Conservation (phyloP, 2,113 vertebrate genomes). For the Callithrix jacchus region DNA sequence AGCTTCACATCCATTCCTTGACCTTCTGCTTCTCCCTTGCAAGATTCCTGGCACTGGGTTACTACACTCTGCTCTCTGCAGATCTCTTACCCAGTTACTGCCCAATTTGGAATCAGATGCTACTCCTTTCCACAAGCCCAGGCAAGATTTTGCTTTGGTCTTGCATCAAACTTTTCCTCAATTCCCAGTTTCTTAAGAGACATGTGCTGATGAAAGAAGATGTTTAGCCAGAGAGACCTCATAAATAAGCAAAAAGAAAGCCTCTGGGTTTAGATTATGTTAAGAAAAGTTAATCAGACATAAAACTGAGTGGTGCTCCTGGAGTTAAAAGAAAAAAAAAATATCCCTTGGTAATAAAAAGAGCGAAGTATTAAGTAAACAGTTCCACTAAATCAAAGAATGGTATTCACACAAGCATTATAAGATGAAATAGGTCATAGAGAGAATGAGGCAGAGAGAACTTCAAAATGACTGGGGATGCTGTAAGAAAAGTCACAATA, state of each 20-base stretch:
- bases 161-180: neutral
- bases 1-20: neutral
- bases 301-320: neutral
- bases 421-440: neutral
- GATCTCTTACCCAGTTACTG: neutral
- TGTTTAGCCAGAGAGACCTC: neutral
- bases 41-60: neutral
- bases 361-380: neutral
- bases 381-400: neutral
- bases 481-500: neutral
- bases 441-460: neutral
- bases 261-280: neutral
- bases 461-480: neutral
- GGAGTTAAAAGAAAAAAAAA: no score
- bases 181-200: neutral
- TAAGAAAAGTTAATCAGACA: neutral
- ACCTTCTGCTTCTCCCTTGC: neutral
- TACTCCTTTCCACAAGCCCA: neutral
- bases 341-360: neutral
- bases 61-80: neutral
- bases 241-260: neutral
- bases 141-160: neutral
- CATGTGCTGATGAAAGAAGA: neutral
- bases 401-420: neutral
- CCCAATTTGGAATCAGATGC: neutral